Percentiles rank a stretch among this genome's conserved stretches.
These are phyloP conservation scores for Reinhardtius hippoglossoides DNA, from an alignment of 2,113 vertebrate species.

Conservation along the genomic window DNA sequence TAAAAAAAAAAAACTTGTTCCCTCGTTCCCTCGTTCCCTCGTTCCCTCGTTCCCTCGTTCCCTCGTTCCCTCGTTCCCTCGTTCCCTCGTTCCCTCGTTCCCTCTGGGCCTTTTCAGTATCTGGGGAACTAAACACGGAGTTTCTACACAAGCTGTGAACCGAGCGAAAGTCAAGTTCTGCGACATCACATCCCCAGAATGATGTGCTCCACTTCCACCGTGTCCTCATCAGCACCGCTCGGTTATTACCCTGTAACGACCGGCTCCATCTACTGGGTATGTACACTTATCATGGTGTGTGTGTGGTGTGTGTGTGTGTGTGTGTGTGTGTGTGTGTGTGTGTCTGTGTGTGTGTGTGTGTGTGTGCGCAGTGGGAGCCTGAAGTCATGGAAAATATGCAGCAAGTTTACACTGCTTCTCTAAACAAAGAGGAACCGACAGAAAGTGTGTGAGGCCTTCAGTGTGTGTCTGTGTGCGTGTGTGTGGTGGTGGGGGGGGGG, in stretches of 20 bases:
- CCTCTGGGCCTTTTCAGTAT: not conserved
- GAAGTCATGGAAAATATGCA: slow-evolving; percentile 81
- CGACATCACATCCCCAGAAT: not conserved
- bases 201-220: slow-evolving; percentile 14
- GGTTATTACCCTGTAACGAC: slow-evolving; percentile 13
- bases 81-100: not conserved
- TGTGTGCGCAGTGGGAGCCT: slow-evolving; percentile 50
- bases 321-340: slow-evolving; percentile 20
- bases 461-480: slow-evolving; percentile 14
- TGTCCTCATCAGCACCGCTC: not conserved
- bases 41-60: not conserved
- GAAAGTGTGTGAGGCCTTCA: slow-evolving; percentile 39
- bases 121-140: slow-evolving; percentile 9
- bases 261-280: slow-evolving; percentile 55
- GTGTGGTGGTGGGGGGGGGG: slow-evolving; percentile 21
- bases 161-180: not conserved
- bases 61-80: not conserved
- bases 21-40: not conserved
- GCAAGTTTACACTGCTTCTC: slow-evolving; percentile 73
- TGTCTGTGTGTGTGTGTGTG: slow-evolving; percentile 9
- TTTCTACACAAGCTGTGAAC: slow-evolving; percentile 5
- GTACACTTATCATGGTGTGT: slow-evolving; percentile 9
- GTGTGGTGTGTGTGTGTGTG: slow-evolving; percentile 1
- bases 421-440: slow-evolving; percentile 71
- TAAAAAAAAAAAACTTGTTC: too few relatives aligned